Evolutionary conservation across 2,113 vertebrate species (phyloP), one percentile per base, ranked within the genome.

Genomic region (Dicentrarchus labrax): DNA sequence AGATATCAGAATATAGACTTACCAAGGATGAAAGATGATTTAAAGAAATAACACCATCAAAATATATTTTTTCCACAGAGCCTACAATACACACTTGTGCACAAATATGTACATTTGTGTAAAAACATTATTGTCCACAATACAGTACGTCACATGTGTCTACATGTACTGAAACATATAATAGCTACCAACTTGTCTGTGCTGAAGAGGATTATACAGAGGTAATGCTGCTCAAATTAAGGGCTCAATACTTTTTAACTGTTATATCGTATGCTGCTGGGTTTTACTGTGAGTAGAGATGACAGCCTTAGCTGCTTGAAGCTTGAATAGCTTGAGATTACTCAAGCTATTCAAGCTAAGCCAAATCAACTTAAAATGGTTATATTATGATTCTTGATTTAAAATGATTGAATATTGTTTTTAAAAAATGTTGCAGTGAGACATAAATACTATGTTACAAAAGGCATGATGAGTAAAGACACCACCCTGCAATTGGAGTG

Each of bases 31-130:
- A 65, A 21, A 39, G 39, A 78, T 36, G 78, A 73, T 81, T 68
- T 70, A 65, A 73, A 78, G 50, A 45, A 79, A 68, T 70, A 57
- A 15, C 65, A 76, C 30, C 21, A 57, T 84, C 54, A 51, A 53
- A 72, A 67, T 72, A 36, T 75, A 48, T 89, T 79, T 72, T 75
- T 82, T 84, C 61, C 65, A 36, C 10, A 0, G 50, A 64, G 57
- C n/a, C 54, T 47, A 16, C 21, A 60, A 8, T 19, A 43, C 11
- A 73, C 22, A 24, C 43, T 41, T 59, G 12, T 51, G 24, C 39
- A 70, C 39, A 70, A 77, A 74, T 59, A 19, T 56, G 21, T 82
- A 47, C 17, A 57, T 85, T 16, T 80, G 65, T n/a, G 30, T 48
- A 57, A 73, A 57, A 70, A 72, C 17, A 74, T 72, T 38, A 47